Percentiles rank a stretch among this genome's conserved stretches.
These are phyloP conservation scores for Ephestia elutella DNA, from an alignment of 1,140 invertebrate genomes.

Conservation along the genomic window DNA sequence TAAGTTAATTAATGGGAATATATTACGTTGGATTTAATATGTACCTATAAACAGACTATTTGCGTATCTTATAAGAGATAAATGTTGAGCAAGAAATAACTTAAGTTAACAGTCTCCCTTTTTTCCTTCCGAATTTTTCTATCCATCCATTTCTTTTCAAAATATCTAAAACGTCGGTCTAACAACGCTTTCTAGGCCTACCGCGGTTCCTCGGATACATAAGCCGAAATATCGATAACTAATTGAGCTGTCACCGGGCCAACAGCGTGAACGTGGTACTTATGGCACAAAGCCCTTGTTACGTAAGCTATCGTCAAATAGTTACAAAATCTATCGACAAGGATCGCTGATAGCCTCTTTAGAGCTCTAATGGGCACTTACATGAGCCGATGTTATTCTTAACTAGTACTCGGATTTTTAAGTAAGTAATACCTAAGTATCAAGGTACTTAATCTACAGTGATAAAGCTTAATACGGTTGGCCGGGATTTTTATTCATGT, in stretches of 20 bases:
- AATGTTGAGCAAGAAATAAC: no score
- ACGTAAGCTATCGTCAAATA: conserved; percentile 35
- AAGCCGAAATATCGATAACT: conserved; percentile 1
- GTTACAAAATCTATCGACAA: conserved; percentile 30
- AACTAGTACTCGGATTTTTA: background rate
- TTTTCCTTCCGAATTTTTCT: no score
- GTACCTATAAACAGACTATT: background rate
- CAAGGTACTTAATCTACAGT: background rate
- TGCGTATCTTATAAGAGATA: no score
- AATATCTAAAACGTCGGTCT: no score
- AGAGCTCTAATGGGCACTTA: conserved; percentile 4
- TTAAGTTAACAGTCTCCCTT: no score
- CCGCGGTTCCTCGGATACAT: no score
- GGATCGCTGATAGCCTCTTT: conserved; percentile 19
- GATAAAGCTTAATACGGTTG: background rate
- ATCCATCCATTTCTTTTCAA: no score
- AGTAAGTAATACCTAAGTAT: background rate
- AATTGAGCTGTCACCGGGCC: background rate
- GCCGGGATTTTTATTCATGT: no score
- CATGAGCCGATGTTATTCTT: conserved; percentile 5
- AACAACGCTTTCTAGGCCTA: no score
- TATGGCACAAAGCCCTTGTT: conserved; percentile 40
- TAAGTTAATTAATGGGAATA: background rate
- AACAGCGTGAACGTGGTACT: conserved; percentile 34
- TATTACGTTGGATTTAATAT: background rate